Evolutionary conservation across 2,888 invertebrate species (phyloP), one percentile per base, ranked within the genome.

Genomic region (Chaitophorus viminalis): DNA sequence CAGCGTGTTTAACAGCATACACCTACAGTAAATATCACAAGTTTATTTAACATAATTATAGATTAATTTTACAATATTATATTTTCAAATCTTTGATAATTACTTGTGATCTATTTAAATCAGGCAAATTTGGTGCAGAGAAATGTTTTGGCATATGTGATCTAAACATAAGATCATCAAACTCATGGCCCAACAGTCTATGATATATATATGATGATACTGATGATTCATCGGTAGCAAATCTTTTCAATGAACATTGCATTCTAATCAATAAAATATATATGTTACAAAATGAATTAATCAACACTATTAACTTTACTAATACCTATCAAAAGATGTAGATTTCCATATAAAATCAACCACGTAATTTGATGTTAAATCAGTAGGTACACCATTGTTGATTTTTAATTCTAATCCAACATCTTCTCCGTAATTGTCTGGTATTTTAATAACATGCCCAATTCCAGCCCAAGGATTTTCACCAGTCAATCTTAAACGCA

Each of bases 341-440:
- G 98, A 98, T 92, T 99, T 99, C 99, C 99, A 99, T 82, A 99
- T 99, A 92, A 99, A 99, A 92, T 99, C 99, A 8, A 99, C 98
- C 0, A 98, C 97, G 92, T 99, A 99, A 92, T 98, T 98, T 90
- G 97, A 96, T 81, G 96, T 96, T 92, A 97, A 97, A 90, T 99
- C 98, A 0, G 96, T 95, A 0, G 99, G 99, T 0, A 98, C 98
- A 36, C 97, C 97, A 3, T 95, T 94, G 90, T 96, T 96, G 90
- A 95, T 95, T 91, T 99, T 99, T 91, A 99, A 92, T 91, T 99
- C 99, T 68, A 99, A 95, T 0, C 99, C 99, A 29, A 99, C 97
- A 91, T 99, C 99, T 91, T 99, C 99, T 8, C 98, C 98, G 91
- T 96, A 98, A 92, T 99, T 97, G 91, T 97, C 97, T 0, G 97